Base-by-base conservation (phyloP, 1,140 invertebrate genomes). In the Hypsibius dujardini region DNA sequence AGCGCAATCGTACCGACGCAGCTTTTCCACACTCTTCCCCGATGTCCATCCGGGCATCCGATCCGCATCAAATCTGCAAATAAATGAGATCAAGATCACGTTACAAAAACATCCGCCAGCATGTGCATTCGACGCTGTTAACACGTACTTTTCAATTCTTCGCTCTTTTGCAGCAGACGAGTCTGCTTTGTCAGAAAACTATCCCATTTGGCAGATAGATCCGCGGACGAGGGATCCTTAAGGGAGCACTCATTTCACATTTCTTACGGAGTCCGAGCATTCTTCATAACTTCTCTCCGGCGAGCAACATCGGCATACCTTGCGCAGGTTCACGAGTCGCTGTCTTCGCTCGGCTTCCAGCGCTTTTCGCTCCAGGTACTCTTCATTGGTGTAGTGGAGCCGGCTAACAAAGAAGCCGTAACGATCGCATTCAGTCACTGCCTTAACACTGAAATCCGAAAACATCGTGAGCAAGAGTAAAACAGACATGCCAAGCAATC, bases 1-100 rank as follows among this genome's bases (percentile, higher is more conserved):
- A 28, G 28, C 28, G 28, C 28, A 28, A 28, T 28, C 28, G 28
- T 28, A 28, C 28, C 28, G 50, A 56, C n/a, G 7, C 7, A 7
- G 50, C 50, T 56, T 56, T 56, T 56, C 50, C 50, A 56, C 7
- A 56, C 50, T 12, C 50, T 7, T 12, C 50, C n/a, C n/a, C 50
- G 7, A n/a, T 56, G 50, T n/a, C n/a, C 50, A 56, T 56, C 50
- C 7, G 50, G 50, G 50, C 50, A 56, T 56, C 50, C 50, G 7
- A 56, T 56, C n/a, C 50, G 50, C 50, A 56, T 56, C 50, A 56
- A n/a, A 56, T 56, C 50, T 56, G 50, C n/a, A n/a, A 56, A 56
- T n/a, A 56, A 56, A 56, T n/a, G 28, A 28, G n/a, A 56, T 56
- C 50, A 56, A 56, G 28, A 28, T 28, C 28, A 28, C 28, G 28